Evolutionary conservation across 2,113 vertebrate genomes (phyloP), one percentile per base, ranked within the genome.

Genomic region (Clupea harengus): DNA sequence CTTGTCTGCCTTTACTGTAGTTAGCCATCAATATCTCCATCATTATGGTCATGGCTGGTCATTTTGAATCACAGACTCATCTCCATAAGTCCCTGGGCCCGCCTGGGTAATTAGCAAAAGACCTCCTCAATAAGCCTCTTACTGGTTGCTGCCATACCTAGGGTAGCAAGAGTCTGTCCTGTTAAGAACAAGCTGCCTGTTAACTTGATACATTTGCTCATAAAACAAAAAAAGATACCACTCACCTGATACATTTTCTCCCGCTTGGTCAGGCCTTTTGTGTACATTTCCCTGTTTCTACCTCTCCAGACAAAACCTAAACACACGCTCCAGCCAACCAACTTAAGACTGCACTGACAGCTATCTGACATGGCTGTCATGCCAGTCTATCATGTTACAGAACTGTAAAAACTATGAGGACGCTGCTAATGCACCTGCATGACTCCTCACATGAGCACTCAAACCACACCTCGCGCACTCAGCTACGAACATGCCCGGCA

Each of bases 371-470:
- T 5, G 25, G 72, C 13, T 75, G 28, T 75, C 10, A 39, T 75
- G 32, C 28, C 13, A 5, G 47, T 22, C 28, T 78, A 78, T 78
- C 32, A 5, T 15, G 72, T 78, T 78, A 15, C 72, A 78, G 28
- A 18, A 3, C 11, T 78, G 72, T 78, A 32, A 78, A 28, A 72
- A 72, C n/a, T 72, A 32, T 72, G 15, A 67, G 60, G 25, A 25
- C n/a, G 3, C 64, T 15, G 25, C 72, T 78, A 78, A 78, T 78
- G 72, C 72, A 78, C 72, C 72, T 78, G 72, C 72, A 78, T 39
- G 72, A 32, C 72, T 5, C 28, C 17, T 78, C 28, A 78, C 28
- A 78, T 1, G 72, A 78, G 72, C 72, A 17, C 32, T 11, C 72
- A 15, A 39, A 44, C 72, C 72, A 78, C 64, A 72, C 72, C 17